Evolutionary conservation across 2,113 vertebrate genomes (phyloP).

Genomic region (Cairina moschata): DNA sequence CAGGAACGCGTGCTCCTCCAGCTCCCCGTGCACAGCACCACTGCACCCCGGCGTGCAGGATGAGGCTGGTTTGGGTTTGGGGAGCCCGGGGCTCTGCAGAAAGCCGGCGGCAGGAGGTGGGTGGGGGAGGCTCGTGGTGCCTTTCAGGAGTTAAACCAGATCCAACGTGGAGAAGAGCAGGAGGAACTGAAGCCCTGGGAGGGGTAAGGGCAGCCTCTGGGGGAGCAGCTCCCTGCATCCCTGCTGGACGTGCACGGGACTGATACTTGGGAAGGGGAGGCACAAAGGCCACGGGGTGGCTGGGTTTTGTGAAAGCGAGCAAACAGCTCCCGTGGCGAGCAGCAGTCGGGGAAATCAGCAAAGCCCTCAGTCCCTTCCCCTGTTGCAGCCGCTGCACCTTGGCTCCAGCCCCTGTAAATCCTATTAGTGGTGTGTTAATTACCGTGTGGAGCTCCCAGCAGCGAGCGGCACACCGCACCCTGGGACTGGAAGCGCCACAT

Average conservation of each 20-base stretch:
- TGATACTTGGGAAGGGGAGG: too few species aligned
- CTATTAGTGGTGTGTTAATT: not conserved
- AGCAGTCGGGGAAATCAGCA: not conserved
- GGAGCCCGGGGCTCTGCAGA: not conserved
- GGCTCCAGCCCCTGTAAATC: not conserved
- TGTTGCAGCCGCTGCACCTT: not conserved
- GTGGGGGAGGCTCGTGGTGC: not conserved
- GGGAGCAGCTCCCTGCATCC: too few species aligned
- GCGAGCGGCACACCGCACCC: not conserved
- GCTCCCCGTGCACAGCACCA: not conserved
- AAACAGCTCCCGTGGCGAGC: accelerated
- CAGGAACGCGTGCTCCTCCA: not conserved
- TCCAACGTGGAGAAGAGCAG: not conserved
- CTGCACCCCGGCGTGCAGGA: accelerated
- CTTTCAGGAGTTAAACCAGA: not conserved
- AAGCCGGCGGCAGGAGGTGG: not conserved
- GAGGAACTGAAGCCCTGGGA: not conserved
- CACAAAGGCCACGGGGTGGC: too few species aligned
- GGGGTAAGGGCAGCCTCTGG: not conserved
- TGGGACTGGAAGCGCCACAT: not conserved
- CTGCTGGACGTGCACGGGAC: too few species aligned
- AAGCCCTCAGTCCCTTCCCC: not conserved
- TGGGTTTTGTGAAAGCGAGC: not conserved
- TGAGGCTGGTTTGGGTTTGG: not conserved
- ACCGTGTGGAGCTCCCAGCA: not conserved